These are phyloP conservation scores for Aradophagus sp. DNA, from an alignment of 1,140 invertebrate species.

Conservation along the genomic window DNA sequence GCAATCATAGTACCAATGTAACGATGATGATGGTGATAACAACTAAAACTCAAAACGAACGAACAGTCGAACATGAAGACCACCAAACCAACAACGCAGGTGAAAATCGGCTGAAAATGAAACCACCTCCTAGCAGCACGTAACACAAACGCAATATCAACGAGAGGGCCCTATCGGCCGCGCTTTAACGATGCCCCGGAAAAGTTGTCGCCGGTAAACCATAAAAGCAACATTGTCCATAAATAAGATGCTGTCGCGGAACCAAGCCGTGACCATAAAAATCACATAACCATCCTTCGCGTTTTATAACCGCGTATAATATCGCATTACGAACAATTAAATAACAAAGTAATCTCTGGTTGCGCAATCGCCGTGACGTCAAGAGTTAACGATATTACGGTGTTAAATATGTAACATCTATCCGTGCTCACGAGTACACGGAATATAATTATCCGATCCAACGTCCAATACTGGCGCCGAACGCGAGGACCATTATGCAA, in stretches of 20 bases:
- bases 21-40: too few relatives aligned
- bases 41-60: too few relatives aligned
- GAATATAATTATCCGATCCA: slow-evolving; percentile 14
- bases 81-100: too few relatives aligned
- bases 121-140: too few relatives aligned
- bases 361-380: slow-evolving; percentile 28
- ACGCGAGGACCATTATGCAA: slow-evolving; percentile 10
- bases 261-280: slow-evolving; percentile 20
- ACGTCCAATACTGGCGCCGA: slow-evolving; percentile 10
- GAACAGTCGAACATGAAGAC: too few relatives aligned
- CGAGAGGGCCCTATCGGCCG: too few relatives aligned
- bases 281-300: slow-evolving; percentile 18
- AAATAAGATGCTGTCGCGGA: slow-evolving; percentile 8
- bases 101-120: too few relatives aligned
- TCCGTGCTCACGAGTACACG: background rate
- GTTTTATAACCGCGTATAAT: slow-evolving; percentile 37
- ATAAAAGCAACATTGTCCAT: too few relatives aligned
- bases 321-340: slow-evolving; percentile 37
- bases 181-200: too few relatives aligned
- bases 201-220: too few relatives aligned
- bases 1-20: too few relatives aligned
- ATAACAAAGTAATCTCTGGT: slow-evolving; percentile 36
- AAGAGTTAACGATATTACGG: slow-evolving; percentile 27
- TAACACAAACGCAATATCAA: too few relatives aligned
- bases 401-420: slow-evolving; percentile 33